Conservation (phyloP, 2,888 invertebrate species). For the Glaucopsyche alexis region DNA sequence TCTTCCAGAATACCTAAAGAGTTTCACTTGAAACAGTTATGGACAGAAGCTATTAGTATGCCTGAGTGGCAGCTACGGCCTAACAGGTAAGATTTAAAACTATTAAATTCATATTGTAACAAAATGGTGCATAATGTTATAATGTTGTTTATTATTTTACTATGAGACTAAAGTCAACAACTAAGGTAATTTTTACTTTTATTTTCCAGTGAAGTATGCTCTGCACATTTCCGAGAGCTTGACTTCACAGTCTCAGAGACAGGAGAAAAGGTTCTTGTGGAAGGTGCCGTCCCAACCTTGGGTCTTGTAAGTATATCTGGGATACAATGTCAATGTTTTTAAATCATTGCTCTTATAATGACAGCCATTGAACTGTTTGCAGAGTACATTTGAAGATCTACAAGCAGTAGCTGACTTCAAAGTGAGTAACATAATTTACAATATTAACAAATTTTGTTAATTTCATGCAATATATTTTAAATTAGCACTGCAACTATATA, state of each 20-base stretch:
- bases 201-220: slow-evolving; percentile 14
- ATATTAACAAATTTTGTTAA: no score
- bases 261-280: neutral
- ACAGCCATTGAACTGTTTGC: neutral
- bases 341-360: neutral
- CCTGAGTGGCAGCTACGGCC: slow-evolving; percentile 3
- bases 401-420: slow-evolving; percentile 8
- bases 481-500: no score
- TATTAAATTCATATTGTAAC: neutral
- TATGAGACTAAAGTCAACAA: neutral
- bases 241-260: slow-evolving; percentile 2
- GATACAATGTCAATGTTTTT: neutral
- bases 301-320: neutral
- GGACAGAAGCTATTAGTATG: slow-evolving; percentile 12
- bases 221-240: neutral
- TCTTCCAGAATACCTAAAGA: slow-evolving; percentile 10
- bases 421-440: slow-evolving; percentile 21
- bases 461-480: no score
- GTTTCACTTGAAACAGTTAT: slow-evolving; percentile 15
- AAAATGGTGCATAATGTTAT: neutral
- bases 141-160: no score
- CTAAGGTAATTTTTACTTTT: neutral
- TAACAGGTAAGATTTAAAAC: neutral
- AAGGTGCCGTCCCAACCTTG: neutral
- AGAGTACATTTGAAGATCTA: slow-evolving; percentile 12